Evolutionary conservation across 2,113 vertebrate genomes (phyloP).

Genomic region (Atractosteus spatula): DNA sequence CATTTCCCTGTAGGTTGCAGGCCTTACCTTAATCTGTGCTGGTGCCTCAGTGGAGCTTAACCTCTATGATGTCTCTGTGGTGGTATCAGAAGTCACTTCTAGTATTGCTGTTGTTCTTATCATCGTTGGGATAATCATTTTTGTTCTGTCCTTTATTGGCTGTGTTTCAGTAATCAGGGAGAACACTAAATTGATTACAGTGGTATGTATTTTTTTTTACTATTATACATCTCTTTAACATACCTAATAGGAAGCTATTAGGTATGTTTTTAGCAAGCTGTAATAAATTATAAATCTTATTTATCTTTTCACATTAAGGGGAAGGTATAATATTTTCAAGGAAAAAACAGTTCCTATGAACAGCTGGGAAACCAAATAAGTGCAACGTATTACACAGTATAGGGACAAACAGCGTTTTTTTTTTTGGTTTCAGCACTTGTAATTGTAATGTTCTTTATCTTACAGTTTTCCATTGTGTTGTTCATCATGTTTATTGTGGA

Average conservation of each 20-base stretch:
- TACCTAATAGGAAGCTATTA: too few relatives aligned
- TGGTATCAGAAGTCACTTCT: constrained; percentile 26
- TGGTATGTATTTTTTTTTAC: constrained; percentile 21
- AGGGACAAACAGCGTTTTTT: too few relatives aligned
- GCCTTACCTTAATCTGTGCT: constrained; percentile 28
- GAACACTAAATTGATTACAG: constrained; percentile 33
- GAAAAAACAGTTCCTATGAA: too few relatives aligned
- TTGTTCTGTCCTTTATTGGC: constrained; percentile 37
- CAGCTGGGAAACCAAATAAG: too few relatives aligned
- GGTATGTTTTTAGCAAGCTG: too few relatives aligned
- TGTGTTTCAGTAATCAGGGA: constrained; percentile 30
- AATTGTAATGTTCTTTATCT: not conserved
- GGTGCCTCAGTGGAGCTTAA: constrained; percentile 34
- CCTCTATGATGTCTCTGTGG: constrained; percentile 27
- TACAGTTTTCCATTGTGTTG: not conserved
- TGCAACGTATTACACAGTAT: too few relatives aligned
- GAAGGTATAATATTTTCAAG: too few relatives aligned
- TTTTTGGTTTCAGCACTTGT: too few relatives aligned
- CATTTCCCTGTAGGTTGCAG: constrained; percentile 27
- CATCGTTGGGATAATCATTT: constrained; percentile 30
- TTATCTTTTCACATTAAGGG: too few relatives aligned
- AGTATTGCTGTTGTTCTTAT: constrained; percentile 29
- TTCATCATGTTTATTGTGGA: not conserved
- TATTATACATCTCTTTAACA: too few relatives aligned
- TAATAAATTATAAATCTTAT: too few relatives aligned